Percentiles rank a stretch among this genome's conserved stretches.
Conservation (phyloP, 2,113 vertebrate genomes). For the Mus pahari region DNA sequence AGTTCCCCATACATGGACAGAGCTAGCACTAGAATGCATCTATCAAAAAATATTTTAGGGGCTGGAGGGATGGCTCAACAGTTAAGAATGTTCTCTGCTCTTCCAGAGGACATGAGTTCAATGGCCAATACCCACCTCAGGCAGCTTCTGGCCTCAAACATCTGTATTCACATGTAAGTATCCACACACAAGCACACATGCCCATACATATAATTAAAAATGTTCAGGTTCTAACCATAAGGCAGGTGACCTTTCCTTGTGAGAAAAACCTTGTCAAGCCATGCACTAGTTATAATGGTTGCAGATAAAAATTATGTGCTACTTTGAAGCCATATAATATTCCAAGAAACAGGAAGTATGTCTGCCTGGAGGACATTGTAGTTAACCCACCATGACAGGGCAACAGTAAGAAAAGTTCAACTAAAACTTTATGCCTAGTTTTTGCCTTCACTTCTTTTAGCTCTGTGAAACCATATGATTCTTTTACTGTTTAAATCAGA, state of each 20-base stretch:
- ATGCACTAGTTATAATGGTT: neutral
- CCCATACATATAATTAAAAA: neutral
- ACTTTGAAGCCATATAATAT: neutral
- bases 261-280: conserved; percentile 14
- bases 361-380: neutral
- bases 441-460: conserved; percentile 44
- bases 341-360: neutral
- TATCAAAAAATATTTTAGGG: neutral
- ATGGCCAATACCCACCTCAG: neutral
- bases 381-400: neutral
- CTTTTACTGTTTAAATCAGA: conserved; percentile 42
- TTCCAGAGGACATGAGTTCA: neutral
- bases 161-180: neutral
- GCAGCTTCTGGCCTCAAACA: neutral
- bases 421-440: neutral
- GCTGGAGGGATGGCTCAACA: neutral
- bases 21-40: neutral
- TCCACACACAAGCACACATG: neutral
- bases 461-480: neutral
- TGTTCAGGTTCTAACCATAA: neutral
- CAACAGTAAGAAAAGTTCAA: conserved; percentile 15
- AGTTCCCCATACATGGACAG: neutral
- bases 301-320: neutral
- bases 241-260: neutral
- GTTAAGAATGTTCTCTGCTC: neutral